These are phyloP conservation scores for Porites cylindrica DNA, from an alignment of 92 coral and sea anemone genomes.

Conservation along the genomic window DNA sequence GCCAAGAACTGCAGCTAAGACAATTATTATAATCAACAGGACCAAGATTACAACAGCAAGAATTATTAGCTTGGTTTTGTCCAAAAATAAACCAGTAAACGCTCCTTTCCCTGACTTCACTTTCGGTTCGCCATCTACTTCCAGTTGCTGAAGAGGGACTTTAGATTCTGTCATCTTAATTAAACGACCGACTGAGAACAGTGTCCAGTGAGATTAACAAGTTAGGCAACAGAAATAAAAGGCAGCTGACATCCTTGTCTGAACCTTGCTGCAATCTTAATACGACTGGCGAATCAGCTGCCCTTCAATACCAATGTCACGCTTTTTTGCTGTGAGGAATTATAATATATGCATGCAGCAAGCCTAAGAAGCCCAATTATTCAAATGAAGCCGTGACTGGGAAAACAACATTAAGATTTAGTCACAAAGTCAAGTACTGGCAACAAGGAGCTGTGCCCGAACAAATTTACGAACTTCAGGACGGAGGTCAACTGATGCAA, in stretches of 20 bases:
- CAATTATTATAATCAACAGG: slow-evolving; percentile 59
- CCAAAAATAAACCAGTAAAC: slow-evolving; percentile 39
- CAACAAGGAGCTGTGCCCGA: neutral
- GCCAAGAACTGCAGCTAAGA: slow-evolving; percentile 66
- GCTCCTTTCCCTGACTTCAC: slow-evolving; percentile 28
- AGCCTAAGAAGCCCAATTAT: too few species aligned
- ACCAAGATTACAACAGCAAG: slow-evolving; percentile 38
- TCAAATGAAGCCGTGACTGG: neutral
- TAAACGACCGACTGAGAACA: too few species aligned
- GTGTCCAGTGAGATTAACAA: too few species aligned
- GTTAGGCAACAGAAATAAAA: too few species aligned
- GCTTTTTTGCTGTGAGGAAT: too few species aligned
- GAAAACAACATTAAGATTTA: neutral
- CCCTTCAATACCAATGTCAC: too few species aligned
- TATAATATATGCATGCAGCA: too few species aligned
- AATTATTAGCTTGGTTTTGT: slow-evolving; percentile 54
- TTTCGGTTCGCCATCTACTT: slow-evolving; percentile 19
- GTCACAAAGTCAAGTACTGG: slow-evolving; percentile 3
- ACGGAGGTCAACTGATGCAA: too few species aligned
- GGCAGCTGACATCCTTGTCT: too few species aligned
- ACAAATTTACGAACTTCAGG: neutral
- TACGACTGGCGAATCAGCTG: too few species aligned
- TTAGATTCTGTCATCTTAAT: neutral
- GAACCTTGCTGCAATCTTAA: too few species aligned
- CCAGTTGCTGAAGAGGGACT: slow-evolving; percentile 14